Evolutionary conservation across 2,113 vertebrate species (phyloP).

Genomic region (Xiphias gladius): DNA sequence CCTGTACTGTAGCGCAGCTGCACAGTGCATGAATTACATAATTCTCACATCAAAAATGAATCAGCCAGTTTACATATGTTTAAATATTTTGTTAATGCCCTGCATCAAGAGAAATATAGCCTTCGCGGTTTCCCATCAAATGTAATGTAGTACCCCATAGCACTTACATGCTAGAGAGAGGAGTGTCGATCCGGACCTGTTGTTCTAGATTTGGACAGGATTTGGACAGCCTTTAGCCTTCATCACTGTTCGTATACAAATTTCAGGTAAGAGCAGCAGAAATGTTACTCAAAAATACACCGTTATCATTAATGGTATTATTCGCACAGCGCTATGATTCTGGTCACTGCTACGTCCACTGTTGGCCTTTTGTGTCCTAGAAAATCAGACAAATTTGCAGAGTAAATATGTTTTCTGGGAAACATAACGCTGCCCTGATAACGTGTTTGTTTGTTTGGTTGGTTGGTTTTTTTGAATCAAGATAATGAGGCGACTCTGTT

Average conservation of each 20-base stretch:
- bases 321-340: too few species aligned
- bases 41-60: conserved; percentile 15
- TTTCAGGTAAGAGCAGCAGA: too few species aligned
- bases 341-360: not conserved
- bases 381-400: not conserved
- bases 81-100: not conserved
- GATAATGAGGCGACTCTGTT: too few species aligned
- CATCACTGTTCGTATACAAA: too few species aligned
- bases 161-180: not conserved
- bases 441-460: too few species aligned
- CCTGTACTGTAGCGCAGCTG: not conserved
- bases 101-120: not conserved
- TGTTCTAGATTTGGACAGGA: not conserved
- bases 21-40: not conserved
- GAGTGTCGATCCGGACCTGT: not conserved
- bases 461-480: too few species aligned
- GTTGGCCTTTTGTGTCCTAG: not conserved
- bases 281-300: too few species aligned
- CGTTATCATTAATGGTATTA: too few species aligned
- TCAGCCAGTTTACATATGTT: not conserved
- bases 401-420: not conserved
- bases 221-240: too few species aligned
- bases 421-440: not conserved
- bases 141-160: not conserved
- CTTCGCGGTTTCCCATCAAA: not conserved